phyloP scores from a whole-genome alignment of 2,888 invertebrate species.

The Amiota mariae region DNA sequence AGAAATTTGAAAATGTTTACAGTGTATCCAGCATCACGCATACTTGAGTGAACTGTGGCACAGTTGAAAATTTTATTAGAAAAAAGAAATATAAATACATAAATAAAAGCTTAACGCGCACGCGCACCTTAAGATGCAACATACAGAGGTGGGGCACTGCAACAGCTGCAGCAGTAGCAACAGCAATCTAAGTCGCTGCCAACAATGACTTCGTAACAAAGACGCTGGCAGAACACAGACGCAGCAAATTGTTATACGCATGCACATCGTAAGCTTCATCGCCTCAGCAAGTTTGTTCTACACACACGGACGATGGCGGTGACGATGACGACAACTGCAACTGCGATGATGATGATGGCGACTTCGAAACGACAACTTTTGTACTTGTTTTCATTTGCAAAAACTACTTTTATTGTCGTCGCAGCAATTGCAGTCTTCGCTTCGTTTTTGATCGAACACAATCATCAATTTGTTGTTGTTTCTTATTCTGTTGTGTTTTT shows the following conservation, averaged over 20 bases:
- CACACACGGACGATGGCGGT: neutral
- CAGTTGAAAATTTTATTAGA: neutral
- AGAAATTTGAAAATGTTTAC: neutral
- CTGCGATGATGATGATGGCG: constrained; percentile 45
- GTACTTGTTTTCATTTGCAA: constrained; percentile 16
- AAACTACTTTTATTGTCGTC: constrained; percentile 5
- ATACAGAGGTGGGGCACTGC: neutral
- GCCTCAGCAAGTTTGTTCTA: constrained; percentile 16
- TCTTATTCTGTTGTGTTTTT: constrained; percentile 24
- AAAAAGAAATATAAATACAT: neutral
- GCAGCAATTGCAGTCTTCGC: neutral
- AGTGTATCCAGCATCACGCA: neutral
- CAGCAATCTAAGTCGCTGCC: neutral
- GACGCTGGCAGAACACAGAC: neutral
- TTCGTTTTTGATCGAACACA: constrained; percentile 33
- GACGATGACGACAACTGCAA: constrained; percentile 32
- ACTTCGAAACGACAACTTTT: constrained; percentile 34
- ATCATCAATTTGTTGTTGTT: constrained; percentile 55
- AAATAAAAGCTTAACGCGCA: constrained; percentile 16
- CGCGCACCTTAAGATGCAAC: constrained; percentile 9
- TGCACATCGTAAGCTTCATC: neutral
- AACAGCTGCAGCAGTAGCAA: neutral
- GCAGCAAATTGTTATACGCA: neutral
- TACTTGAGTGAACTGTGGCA: neutral
- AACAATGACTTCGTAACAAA: neutral